phyloP scores from a whole-genome alignment of 1,140 invertebrate species.

The Rhopalosiphum maidis region DNA sequence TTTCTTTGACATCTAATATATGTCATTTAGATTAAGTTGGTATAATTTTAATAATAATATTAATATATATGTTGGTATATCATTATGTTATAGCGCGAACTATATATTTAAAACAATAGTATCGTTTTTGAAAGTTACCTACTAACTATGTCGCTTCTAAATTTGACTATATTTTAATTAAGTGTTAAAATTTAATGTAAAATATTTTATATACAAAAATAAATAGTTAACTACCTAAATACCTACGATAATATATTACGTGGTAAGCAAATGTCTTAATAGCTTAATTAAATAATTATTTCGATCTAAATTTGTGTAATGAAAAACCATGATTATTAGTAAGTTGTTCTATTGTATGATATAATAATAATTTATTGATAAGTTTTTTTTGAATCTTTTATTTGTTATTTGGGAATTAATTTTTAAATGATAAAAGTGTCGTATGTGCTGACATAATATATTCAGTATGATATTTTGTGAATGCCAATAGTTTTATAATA shows the following conservation, averaged over 20 bases:
- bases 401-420: not conserved
- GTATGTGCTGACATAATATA: not conserved
- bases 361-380: not conserved
- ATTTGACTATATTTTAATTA: not conserved
- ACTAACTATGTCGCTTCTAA: not conserved
- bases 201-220: not conserved
- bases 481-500: not conserved
- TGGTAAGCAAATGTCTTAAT: not conserved
- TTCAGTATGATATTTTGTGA: not conserved
- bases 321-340: not conserved
- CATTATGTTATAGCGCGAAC: not conserved
- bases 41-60: not conserved
- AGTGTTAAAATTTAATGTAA: not conserved
- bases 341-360: not conserved
- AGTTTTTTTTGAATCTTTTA: not conserved
- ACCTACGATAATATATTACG: not conserved
- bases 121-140: not conserved
- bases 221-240: not conserved
- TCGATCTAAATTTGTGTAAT: not conserved
- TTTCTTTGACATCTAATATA: not conserved
- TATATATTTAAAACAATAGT: not conserved
- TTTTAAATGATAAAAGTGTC: not conserved
- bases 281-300: not conserved
- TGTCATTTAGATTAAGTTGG: not conserved
- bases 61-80: not conserved